Base-by-base conservation (phyloP, 2,797 vertebrate species). In the Scarus forsteni region DNA sequence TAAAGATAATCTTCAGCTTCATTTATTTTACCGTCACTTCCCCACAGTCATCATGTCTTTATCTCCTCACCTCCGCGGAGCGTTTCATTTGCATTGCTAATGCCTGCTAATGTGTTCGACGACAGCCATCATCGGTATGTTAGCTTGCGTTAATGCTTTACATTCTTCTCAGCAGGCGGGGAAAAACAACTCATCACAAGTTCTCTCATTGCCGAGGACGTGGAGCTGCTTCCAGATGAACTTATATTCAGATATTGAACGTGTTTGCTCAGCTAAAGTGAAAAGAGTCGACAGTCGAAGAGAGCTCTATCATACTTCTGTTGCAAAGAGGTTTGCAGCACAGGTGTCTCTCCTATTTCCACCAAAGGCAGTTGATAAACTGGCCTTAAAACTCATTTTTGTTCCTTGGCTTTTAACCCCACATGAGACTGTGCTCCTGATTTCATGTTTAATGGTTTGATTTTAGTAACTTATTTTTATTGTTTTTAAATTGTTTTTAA, bases 61-160 rank as follows among this genome's bases (percentile, higher is more conserved):
- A 7, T 50, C 53, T 40, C 48, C 3, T 3, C 56, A 36, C 45
- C 16, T 56, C 57, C 13, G 49, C 62, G 43, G 42, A 64, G 53
- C 0, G 52, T 51, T 1, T 18, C 10, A 50, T 64, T 35, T 53
- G 55, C 50, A 60, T 34, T 61, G 46, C 43, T 60, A 75, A 75
- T 34, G 14, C 27, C 18, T 16, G 27, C 43, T 73, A 56, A 69
- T 58, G 57, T 66, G 66, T 60, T 16, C 12, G 60, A 67, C 2
- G 2, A 12, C 39, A 56, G 5, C 42, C 40, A 43, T 7, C 16
- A 27, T 45, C 36, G 13, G 43, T 13, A 15, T 13, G 43, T 6
- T 44, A 44, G 42, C 3, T 12, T 12, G 10, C 10, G 5, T 12
- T 12, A 43, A 13, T 44, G 43, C 43, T 44, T 44, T 44, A 44